phyloP scores from a whole-genome alignment of 2,113 vertebrate genomes.

The Nettapus auritus region DNA sequence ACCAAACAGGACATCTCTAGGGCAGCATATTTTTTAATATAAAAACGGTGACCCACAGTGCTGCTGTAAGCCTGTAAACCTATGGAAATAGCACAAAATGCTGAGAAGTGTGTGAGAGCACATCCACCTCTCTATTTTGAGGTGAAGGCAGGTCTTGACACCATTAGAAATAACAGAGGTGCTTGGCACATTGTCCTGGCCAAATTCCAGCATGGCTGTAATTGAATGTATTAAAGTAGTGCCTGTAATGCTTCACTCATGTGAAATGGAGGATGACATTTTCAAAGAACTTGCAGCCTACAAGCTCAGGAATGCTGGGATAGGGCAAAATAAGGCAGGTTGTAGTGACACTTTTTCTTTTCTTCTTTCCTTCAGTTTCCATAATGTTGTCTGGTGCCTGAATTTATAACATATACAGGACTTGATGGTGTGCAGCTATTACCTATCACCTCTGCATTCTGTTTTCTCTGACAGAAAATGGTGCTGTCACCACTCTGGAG shows the following conservation, averaged over 20 bases:
- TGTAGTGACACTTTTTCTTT: not conserved
- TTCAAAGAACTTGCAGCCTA: not conserved
- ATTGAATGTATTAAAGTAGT: not conserved
- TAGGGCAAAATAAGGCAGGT: not conserved
- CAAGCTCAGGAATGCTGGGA: not conserved
- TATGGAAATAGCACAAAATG: not conserved
- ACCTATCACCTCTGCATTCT: not conserved
- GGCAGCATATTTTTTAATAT: not conserved
- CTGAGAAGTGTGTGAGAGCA: not conserved
- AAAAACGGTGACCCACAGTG: not conserved
- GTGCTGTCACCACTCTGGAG: accelerated
- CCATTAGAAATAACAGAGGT: not conserved
- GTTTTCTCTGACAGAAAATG: not conserved
- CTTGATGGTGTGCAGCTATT: not conserved
- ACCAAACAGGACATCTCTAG: not conserved
- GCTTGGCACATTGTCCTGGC: not conserved
- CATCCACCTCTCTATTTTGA: not conserved
- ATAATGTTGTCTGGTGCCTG: not conserved
- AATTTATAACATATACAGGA: not conserved
- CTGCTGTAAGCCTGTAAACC: not conserved
- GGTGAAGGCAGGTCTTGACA: not conserved
- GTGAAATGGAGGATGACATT: not conserved
- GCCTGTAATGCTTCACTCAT: not conserved
- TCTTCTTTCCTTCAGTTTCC: not conserved
- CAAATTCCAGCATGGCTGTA: not conserved